Percentiles rank a stretch among this genome's conserved stretches.
phyloP scores from a whole-genome alignment of 1,140 invertebrate species.

The Apis dorsata region DNA sequence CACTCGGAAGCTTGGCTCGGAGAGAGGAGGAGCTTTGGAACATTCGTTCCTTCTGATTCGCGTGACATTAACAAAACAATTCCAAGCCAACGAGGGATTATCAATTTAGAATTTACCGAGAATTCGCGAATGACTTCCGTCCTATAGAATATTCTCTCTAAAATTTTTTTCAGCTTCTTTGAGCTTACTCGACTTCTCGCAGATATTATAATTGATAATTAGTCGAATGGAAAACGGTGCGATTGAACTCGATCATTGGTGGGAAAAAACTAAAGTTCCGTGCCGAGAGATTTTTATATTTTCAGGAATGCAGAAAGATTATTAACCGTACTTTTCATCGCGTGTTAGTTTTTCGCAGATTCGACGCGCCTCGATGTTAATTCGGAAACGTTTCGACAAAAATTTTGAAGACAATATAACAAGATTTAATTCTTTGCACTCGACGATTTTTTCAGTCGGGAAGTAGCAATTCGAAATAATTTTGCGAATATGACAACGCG shows the following conservation, averaged over 20 bases:
- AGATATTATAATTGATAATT: slow-evolving; percentile 15
- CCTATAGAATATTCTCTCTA: background rate
- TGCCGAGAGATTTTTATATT: slow-evolving; percentile 14
- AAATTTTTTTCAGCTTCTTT: background rate
- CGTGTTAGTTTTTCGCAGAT: slow-evolving; percentile 9
- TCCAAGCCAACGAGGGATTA: background rate
- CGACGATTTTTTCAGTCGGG: too few species aligned
- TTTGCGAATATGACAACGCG: too few species aligned
- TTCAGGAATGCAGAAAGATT: slow-evolving; percentile 12
- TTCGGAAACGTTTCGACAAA: slow-evolving; percentile 49
- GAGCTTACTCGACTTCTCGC: background rate
- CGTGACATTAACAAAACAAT: background rate
- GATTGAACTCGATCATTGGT: too few species aligned
- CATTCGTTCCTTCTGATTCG: background rate
- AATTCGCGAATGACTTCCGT: background rate
- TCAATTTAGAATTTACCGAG: background rate
- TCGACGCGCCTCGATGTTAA: slow-evolving; percentile 42
- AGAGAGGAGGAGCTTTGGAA: background rate
- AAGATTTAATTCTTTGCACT: too few species aligned
- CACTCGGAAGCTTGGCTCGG: too few species aligned
- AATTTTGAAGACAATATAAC: slow-evolving; percentile 51
- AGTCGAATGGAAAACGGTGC: background rate
- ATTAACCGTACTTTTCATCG: background rate
- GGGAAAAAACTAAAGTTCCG: background rate
- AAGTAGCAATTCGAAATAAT: too few species aligned